Conservation (phyloP, 2,888 invertebrate genomes). For the Eristalis pertinax region DNA sequence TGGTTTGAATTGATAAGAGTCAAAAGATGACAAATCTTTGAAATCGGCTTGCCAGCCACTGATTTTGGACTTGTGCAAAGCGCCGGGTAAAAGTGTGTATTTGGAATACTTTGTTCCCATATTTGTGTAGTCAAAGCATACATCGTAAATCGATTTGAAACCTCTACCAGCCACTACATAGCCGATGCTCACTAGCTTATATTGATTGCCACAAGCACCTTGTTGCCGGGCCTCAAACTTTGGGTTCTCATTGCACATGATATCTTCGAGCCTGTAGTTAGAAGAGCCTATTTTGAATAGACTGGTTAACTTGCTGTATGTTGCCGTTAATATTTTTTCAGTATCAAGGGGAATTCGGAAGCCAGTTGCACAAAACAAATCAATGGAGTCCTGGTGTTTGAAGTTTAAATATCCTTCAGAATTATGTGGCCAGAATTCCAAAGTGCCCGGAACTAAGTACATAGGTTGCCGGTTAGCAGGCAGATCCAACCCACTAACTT, state of each 20-base stretch:
- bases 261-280: not conserved
- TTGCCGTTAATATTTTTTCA: not conserved
- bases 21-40: not conserved
- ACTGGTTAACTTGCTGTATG: not conserved
- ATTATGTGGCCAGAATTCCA: too few relatives aligned
- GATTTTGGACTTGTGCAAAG: not conserved
- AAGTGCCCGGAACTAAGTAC: too few relatives aligned
- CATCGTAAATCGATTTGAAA: not conserved
- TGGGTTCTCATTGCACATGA: not conserved
- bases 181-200: not conserved
- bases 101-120: not conserved
- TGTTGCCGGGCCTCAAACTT: not conserved
- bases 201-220: not conserved
- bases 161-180: not conserved
- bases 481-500: too few relatives aligned
- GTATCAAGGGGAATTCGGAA: too few relatives aligned
- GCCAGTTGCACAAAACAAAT: too few relatives aligned
- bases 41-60: not conserved
- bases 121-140: not conserved
- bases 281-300: not conserved
- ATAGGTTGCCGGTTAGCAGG: too few relatives aligned
- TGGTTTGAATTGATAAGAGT: not conserved
- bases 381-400: too few relatives aligned
- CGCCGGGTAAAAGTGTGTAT: not conserved
- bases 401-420: too few relatives aligned